Evolutionary conservation across 2,113 vertebrate species (phyloP), one percentile per base, ranked within the genome.

Genomic region (Upupa epops): DNA sequence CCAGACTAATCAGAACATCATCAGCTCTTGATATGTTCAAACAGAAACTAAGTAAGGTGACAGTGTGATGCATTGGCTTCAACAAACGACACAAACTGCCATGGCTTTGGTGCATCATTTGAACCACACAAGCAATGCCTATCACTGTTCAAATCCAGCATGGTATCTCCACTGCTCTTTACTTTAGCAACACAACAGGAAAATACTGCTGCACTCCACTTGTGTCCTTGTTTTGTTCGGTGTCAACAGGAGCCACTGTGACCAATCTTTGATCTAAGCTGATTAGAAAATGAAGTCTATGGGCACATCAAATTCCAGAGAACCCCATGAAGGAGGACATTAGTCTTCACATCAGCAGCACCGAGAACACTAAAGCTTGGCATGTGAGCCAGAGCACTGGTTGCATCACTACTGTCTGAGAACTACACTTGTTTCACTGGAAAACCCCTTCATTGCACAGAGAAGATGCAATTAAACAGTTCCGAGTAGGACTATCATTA

Each of bases 401-500:
- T 17, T 56, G 36, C 61, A 69, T n/a, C 36, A 61, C 46, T 34
- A 36, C 45, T 28, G 51, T 51, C 40, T 59, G 13, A 31, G 24
- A 40, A 26, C 55, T 92, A 49, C 63, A 69, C 58, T 48, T 46
- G 26, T 48, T 80, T 61, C 40, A 42, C 15, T 42, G 40, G 40
- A 42, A 42, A 42, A 42, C 40, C 40, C 40, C 40, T 42, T 31
- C 54, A 28, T 59, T 46, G 40, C 37, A 48, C 63, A 86, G 58
- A 40, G 72, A 72, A 37, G 8, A 19, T 55, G n/a, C 68, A 75
- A 61, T n/a, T 49, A 73, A 93, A 61, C 45, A 68, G 21, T 37
- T 64, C 74, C 34, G 36, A 60, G n/a, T 42, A 60, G 61, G 54
- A 60, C 70, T 92, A 24, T 82, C 71, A 46, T 85, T 88, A 90